These are phyloP conservation scores for Aurelia sp. DNA, from an alignment of 30 jellyfish, hydroid and myxozoan species.

Conservation along the genomic window DNA sequence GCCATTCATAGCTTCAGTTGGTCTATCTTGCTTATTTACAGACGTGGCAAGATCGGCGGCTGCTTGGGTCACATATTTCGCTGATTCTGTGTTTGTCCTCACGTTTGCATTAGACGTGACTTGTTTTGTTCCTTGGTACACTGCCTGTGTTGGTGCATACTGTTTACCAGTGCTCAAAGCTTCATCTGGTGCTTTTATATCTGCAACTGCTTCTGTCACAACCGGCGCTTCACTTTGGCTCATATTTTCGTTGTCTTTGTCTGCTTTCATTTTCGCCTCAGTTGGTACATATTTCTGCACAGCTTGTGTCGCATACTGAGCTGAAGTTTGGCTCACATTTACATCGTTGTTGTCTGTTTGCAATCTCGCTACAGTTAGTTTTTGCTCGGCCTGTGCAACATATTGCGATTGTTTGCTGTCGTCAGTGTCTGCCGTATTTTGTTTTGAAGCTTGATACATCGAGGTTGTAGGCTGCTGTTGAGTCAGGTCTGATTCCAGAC, in stretches of 20 bases:
- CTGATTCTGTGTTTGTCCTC: not conserved
- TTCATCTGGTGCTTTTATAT: not conserved
- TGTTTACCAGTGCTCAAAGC: not conserved
- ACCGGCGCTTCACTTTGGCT: not conserved
- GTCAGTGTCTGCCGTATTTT: not conserved
- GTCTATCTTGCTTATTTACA: not conserved
- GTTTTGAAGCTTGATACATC: not conserved
- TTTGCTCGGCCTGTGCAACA: too few relatives aligned
- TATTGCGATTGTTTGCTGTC: not conserved
- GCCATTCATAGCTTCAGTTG: not conserved
- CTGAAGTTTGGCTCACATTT: too few relatives aligned
- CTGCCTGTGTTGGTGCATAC: not conserved
- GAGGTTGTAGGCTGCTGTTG: too few relatives aligned
- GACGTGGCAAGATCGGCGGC: not conserved
- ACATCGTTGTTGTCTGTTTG: too few relatives aligned
- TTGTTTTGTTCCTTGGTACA: not conserved
- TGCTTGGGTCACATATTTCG: not conserved
- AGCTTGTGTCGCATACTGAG: too few relatives aligned
- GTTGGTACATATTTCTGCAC: conserved; percentile 7
- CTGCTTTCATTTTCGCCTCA: not conserved
- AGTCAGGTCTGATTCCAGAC: too few relatives aligned
- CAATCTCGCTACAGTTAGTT: too few relatives aligned
- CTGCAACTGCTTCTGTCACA: conserved; percentile 1
- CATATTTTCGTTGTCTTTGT: not conserved
- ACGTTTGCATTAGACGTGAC: not conserved